These are phyloP conservation scores for Pteromalus puparum DNA, from an alignment of 1,140 invertebrate species.

Conservation along the genomic window DNA sequence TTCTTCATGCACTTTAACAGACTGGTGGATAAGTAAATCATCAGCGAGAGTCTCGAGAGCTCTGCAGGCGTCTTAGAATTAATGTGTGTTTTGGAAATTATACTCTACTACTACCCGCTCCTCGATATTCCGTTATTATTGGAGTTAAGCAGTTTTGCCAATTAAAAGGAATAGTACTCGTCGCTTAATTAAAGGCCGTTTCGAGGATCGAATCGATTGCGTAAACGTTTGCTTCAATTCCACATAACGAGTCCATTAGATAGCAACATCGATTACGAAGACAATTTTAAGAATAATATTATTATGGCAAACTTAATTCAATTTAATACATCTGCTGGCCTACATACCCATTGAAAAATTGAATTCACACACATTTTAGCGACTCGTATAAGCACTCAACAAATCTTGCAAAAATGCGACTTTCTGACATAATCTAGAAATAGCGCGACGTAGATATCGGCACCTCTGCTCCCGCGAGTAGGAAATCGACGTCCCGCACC, in stretches of 20 bases:
- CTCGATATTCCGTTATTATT: not conserved
- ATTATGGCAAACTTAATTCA: not conserved
- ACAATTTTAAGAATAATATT: not conserved
- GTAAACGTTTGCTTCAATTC: conserved; percentile 2
- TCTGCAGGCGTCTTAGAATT: not conserved
- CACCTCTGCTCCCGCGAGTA: not conserved
- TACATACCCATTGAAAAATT: too few relatives aligned
- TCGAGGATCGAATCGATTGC: not conserved
- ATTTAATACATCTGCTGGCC: too few relatives aligned
- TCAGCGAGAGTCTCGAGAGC: not conserved
- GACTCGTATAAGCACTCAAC: too few relatives aligned
- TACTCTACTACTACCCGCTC: not conserved
- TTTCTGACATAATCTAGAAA: conserved; percentile 9
- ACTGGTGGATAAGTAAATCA: not conserved
- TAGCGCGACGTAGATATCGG: conserved; percentile 8
- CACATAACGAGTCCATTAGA: not conserved
- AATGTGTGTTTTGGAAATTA: not conserved
- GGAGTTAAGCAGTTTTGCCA: not conserved
- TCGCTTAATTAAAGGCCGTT: not conserved
- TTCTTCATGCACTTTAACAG: not conserved
- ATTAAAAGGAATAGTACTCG: not conserved
- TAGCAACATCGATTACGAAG: not conserved
- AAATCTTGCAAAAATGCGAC: not conserved
- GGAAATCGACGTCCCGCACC: not conserved
- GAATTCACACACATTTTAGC: too few relatives aligned